Conservation (phyloP, 2,888 invertebrate genomes). For the Orchestes rusci region DNA sequence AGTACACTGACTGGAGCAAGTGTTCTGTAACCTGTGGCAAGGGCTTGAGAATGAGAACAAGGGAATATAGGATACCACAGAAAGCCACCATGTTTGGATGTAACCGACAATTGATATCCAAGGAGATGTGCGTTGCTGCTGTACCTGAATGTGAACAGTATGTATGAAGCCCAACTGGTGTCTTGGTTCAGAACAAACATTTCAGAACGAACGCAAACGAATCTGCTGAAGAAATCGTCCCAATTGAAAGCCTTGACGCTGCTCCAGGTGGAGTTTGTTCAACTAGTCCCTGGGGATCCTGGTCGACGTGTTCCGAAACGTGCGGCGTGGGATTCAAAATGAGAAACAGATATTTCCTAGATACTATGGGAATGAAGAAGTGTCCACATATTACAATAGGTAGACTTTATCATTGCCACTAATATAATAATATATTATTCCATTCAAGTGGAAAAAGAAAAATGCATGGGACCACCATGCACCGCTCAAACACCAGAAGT, state of each 20-base stretch:
- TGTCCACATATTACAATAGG: conserved; percentile 67
- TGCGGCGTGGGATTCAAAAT: conserved; percentile 76
- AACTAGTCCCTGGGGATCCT: conserved; percentile 66
- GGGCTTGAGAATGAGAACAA: conserved; percentile 71
- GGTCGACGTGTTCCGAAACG: conserved; percentile 82
- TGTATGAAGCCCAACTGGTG: too few species aligned
- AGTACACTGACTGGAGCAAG: conserved; percentile 69
- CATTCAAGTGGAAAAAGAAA: conserved; percentile 64
- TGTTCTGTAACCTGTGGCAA: conserved; percentile 86
- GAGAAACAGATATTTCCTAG: conserved; percentile 64
- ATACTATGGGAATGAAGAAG: conserved; percentile 71
- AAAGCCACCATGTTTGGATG: conserved; percentile 66
- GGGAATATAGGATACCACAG: conserved; percentile 62
- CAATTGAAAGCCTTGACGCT: conserved; percentile 30
- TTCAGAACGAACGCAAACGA: too few species aligned
- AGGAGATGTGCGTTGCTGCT: conserved; percentile 84
- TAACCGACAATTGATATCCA: conserved; percentile 68
- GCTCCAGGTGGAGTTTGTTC: conserved; percentile 52
- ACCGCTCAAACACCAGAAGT: conserved; percentile 47
- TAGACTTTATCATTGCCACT: conserved; percentile 30
- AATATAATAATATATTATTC: background rate
- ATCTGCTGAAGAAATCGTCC: conserved; percentile 31
- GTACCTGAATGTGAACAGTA: conserved; percentile 65
- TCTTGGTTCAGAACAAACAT: too few species aligned
- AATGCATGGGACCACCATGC: conserved; percentile 63